These are phyloP conservation scores for Triplophysa dalaica DNA, from an alignment of 2,113 vertebrate genomes.

Conservation along the genomic window DNA sequence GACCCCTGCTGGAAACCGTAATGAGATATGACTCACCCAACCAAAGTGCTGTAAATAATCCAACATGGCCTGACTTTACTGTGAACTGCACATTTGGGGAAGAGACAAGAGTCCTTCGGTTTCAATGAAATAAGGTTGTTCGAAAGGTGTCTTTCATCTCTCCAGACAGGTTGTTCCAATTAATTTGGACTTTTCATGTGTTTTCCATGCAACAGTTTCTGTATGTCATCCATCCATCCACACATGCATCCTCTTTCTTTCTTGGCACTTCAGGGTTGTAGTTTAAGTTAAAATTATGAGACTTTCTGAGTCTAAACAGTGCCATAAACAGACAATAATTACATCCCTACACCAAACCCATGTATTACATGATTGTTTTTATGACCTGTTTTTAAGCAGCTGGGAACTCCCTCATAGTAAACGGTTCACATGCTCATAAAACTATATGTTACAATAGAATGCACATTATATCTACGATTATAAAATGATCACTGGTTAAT, in stretches of 20 bases:
- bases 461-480: background rate
- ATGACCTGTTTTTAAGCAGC: background rate
- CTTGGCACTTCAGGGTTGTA: background rate
- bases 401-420: constrained; percentile 13
- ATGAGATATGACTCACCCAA: constrained; percentile 46
- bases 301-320: background rate
- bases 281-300: constrained; percentile 2
- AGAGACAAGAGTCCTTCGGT: background rate
- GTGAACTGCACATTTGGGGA: constrained; percentile 21
- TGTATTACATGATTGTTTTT: constrained; percentile 21
- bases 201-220: background rate
- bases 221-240: background rate
- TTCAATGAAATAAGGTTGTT: background rate
- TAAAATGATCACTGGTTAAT: background rate
- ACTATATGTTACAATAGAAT: background rate
- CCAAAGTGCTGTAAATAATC: constrained; percentile 37
- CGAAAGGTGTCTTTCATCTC: background rate
- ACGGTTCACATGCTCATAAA: constrained; percentile 27
- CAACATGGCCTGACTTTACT: constrained; percentile 7
- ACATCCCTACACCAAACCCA: background rate
- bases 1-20: constrained; percentile 27
- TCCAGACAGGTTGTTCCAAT: background rate
- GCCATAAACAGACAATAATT: background rate
- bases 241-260: too few species aligned
- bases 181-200: background rate